Conservation (phyloP, 2,888 invertebrate genomes). For the Dyspetes luteomarginatus region DNA sequence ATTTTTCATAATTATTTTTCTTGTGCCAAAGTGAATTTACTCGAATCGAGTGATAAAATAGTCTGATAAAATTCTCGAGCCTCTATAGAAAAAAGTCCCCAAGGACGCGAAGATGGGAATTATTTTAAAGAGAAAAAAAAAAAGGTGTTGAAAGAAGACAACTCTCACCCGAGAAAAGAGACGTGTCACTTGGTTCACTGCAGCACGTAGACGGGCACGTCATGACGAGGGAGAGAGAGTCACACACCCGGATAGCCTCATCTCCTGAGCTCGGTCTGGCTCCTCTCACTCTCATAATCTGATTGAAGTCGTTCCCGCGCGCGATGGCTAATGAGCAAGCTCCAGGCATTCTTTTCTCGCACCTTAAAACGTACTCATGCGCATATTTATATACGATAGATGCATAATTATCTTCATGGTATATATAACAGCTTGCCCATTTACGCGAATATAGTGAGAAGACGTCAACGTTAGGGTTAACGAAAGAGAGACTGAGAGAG, state of each 20-base stretch:
- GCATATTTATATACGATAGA: no score
- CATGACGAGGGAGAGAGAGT: conserved; percentile 17
- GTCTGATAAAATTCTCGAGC: conserved; percentile 34
- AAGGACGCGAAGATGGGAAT: conserved; percentile 33
- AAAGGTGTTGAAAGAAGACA: conserved; percentile 4
- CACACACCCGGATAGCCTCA: conserved; percentile 5
- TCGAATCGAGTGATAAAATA: conserved; percentile 28
- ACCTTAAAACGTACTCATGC: conserved; percentile 63
- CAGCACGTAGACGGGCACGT: conserved; percentile 18
- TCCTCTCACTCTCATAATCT: conserved; percentile 73
- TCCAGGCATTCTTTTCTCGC: conserved; percentile 77
- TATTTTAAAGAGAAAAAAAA: conserved; percentile 19
- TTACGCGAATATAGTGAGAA: conserved; percentile 48
- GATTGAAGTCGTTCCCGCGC: conserved; percentile 74
- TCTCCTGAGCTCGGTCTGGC: conserved; percentile 50
- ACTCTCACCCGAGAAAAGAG: conserved; percentile 19
- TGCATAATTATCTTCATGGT: conserved; percentile 22
- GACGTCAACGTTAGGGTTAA: conserved; percentile 65
- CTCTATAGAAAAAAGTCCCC: conserved; percentile 22
- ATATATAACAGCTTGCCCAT: conserved; percentile 16
- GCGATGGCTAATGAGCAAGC: conserved; percentile 77
- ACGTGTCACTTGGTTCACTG: conserved; percentile 38
- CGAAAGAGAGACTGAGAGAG: conserved; percentile 41
- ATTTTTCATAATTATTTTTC: conserved; percentile 19
- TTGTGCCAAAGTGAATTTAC: background rate